Percentiles rank a stretch among this genome's conserved stretches.
phyloP scores from a whole-genome alignment of 2,797 vertebrate species.

The Bufotes viridis region DNA sequence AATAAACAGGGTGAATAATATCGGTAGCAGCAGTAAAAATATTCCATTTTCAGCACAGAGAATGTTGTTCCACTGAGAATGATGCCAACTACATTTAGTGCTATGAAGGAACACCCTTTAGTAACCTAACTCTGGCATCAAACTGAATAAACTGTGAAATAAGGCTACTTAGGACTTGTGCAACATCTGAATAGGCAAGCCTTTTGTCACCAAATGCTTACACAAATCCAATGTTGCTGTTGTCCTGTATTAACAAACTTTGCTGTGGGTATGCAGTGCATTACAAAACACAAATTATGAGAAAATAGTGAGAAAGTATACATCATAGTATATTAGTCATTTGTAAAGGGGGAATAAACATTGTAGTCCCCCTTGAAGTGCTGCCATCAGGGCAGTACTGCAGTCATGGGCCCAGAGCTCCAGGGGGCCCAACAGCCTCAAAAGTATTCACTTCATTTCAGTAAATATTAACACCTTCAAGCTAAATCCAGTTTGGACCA shows the following conservation, averaged over 20 bases:
- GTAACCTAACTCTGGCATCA: slow-evolving; percentile 1
- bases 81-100: slow-evolving; percentile 36
- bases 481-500: too few species aligned
- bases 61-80: slow-evolving; percentile 49
- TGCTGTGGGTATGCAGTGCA: too few species aligned
- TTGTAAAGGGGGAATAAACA: too few species aligned
- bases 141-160: neutral
- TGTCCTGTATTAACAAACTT: neutral
- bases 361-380: too few species aligned
- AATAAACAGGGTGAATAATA: slow-evolving; percentile 61
- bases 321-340: too few species aligned
- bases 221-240: neutral
- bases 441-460: too few species aligned
- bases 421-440: too few species aligned
- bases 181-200: neutral
- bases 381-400: too few species aligned
- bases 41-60: slow-evolving; percentile 49
- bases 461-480: too few species aligned
- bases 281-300: too few species aligned
- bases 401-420: too few species aligned
- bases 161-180: neutral
- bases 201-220: neutral
- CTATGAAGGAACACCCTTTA: slow-evolving; percentile 32
- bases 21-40: slow-evolving; percentile 55
- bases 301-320: too few species aligned